phyloP scores from a whole-genome alignment of 2,888 invertebrate genomes.

The Ectemnius lituratus region DNA sequence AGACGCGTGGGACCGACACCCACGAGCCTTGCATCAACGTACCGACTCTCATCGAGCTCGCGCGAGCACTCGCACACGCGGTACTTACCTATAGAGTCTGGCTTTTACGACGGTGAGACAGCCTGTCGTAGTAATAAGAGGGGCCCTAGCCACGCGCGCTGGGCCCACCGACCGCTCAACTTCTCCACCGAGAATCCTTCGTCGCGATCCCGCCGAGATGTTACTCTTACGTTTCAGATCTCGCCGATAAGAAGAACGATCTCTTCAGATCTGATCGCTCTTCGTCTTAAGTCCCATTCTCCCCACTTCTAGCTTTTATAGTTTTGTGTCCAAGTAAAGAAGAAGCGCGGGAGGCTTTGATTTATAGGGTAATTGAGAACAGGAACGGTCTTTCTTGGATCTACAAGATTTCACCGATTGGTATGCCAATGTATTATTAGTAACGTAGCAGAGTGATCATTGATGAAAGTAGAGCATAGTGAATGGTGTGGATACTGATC shows the following conservation, averaged over 20 bases:
- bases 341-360: not conserved
- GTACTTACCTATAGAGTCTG: conserved; percentile 59
- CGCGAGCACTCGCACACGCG: conserved; percentile 55
- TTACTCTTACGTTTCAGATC: conserved; percentile 61
- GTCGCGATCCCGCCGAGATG: conserved; percentile 47
- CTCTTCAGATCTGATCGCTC: conserved; percentile 23
- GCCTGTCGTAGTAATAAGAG: conserved; percentile 68
- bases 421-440: not conserved
- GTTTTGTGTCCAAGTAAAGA: conserved; percentile 3
- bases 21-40: conserved; percentile 70
- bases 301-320: not conserved
- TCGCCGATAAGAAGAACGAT: conserved; percentile 50
- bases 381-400: not conserved
- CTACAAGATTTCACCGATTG: not conserved
- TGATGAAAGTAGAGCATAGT: not conserved
- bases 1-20: conserved; percentile 78
- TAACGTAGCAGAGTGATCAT: not conserved
- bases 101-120: conserved; percentile 68
- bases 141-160: conserved; percentile 64
- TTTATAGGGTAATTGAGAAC: not conserved
- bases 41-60: conserved; percentile 60
- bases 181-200: conserved; percentile 47
- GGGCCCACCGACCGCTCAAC: conserved; percentile 50
- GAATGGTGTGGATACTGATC: too few species aligned
- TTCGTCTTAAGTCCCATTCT: not conserved